A percentile compares a stretch with the other conserved stretches of the same genome.
Conservation (phyloP, 2,113 vertebrate species). For the Thamnophis sirtalis region DNA sequence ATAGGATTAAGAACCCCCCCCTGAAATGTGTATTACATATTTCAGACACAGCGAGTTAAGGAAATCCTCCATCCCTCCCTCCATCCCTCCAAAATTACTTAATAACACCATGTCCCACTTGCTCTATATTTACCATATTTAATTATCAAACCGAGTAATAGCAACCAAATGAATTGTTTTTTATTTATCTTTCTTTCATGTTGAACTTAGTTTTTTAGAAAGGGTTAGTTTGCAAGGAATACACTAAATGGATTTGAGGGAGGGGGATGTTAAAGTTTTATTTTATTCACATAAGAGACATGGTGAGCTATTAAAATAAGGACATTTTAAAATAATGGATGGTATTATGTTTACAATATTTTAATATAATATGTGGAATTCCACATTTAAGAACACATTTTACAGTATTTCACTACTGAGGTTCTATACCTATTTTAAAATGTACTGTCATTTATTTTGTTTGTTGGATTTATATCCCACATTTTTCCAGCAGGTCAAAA, state of each 20-base stretch:
- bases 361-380: neutral
- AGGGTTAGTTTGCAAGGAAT: neutral
- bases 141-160: neutral
- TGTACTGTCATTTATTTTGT: neutral
- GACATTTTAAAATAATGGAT: neutral
- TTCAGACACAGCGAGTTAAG: neutral
- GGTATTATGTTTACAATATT: neutral
- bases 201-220: neutral
- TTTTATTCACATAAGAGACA: neutral
- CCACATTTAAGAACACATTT: neutral
- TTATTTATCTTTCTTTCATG: neutral
- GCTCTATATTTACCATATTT: neutral
- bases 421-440: neutral
- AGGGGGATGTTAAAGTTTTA: neutral
- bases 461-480: neutral
- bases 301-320: neutral
- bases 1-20: too few relatives aligned
- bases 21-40: neutral
- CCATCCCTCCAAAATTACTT: neutral
- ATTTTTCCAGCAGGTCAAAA: neutral
- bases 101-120: neutral
- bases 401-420: neutral
- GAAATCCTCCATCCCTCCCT: neutral
- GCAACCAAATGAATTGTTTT: neutral
- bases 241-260: neutral